Base-by-base conservation (phyloP, 2,797 vertebrate species). In the Scyliorhinus canicula region DNA sequence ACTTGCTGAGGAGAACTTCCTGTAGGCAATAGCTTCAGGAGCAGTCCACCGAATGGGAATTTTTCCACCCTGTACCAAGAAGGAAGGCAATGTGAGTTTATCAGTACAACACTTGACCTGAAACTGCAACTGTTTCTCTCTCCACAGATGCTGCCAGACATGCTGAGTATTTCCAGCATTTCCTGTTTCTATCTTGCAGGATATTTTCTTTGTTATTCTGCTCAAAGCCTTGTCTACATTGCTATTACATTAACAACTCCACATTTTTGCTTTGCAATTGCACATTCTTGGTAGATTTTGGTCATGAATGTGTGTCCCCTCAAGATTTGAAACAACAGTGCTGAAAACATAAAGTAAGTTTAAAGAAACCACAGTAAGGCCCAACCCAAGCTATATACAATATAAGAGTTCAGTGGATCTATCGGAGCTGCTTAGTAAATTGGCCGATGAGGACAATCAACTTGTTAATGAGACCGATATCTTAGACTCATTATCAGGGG, bases 11-110 rank as follows among this genome's bases (percentile, higher is more conserved):
- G 99, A 99, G 96, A 99, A 99, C 95, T 99, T 99, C 35, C 99
- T 97, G 97, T 99, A 99, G 2, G 99, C 98, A 71, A 99, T 99
- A 84, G 99, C 99, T 96, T 99, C 99, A 1, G 99, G 99, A 91
- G 99, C 98, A 0, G 99, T 99, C 99, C 99, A 99, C 95, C 99
- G 97, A 96, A 99, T 99, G 9, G 99, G 99, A 95, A 99, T 99
- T 97, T 99, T 99, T 14, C 99, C 99, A 24, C 99, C 99, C 99
- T 99, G 96, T 93, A 12, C 12, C 93, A 77, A 95, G 95, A 96
- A 69, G 96, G 14, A 95, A 74, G 95, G 2, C 12, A 5, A 74
- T 55, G 21, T 95, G 77, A 74, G n/a, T 95, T 71, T 74, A 35
- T 74, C 35, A 35, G 69, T n/a, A 11, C 31, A 74, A 74, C 16